Percentiles rank a stretch among this genome's conserved stretches.
These are phyloP conservation scores for Xerus inauris DNA, from an alignment of 2,113 vertebrate genomes.

Conservation along the genomic window DNA sequence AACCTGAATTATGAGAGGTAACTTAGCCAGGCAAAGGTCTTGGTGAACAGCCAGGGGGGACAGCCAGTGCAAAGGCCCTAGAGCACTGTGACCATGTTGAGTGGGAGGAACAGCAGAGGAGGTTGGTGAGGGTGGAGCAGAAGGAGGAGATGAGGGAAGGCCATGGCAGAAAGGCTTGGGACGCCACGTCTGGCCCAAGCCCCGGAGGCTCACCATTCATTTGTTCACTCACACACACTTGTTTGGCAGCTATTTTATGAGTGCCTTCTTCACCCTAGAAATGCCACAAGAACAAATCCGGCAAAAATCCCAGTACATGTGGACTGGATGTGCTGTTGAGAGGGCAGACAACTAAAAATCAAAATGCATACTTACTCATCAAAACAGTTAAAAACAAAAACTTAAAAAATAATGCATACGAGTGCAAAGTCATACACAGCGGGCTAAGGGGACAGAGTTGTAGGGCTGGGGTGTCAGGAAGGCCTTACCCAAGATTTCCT, in stretches of 20 bases:
- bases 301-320: background rate
- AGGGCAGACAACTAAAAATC: background rate
- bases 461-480: background rate
- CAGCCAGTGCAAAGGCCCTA: background rate
- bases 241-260: background rate
- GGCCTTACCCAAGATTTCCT: background rate
- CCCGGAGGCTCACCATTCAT: background rate
- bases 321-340: background rate
- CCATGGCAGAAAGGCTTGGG: background rate
- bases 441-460: background rate
- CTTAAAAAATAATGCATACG: accelerated
- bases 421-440: background rate
- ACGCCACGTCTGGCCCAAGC: background rate
- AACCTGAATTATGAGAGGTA: background rate
- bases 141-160: no score
- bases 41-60: background rate
- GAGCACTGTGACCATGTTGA: accelerated
- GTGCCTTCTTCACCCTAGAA: background rate
- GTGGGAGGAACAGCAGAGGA: background rate
- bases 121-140: background rate
- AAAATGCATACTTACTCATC: background rate
- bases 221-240: background rate
- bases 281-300: background rate
- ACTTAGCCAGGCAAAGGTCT: background rate
- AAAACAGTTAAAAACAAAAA: no score